Conservation (phyloP, 2,888 invertebrate genomes). For the Nebria salina region DNA sequence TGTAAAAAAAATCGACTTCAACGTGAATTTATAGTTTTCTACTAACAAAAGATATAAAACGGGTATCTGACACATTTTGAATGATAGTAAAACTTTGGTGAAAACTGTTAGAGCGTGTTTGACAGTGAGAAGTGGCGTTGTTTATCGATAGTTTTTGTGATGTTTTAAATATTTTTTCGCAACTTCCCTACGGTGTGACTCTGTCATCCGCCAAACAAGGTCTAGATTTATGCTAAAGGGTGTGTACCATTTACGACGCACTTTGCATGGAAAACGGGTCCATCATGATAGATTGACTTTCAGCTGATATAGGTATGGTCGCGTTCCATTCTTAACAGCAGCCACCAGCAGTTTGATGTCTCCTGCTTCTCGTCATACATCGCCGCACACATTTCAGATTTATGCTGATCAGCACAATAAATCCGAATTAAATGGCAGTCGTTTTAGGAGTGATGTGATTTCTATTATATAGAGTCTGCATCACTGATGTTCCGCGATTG, state of each 20-base stretch:
- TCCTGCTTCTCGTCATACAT: neutral
- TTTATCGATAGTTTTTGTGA: constrained; percentile 1
- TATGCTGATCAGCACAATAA: constrained; percentile 24
- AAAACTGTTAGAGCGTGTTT: neutral
- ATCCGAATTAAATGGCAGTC: constrained; percentile 11
- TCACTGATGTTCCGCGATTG: neutral
- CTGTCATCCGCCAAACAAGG: neutral
- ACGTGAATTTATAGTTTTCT: neutral
- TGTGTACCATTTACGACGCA: constrained; percentile 4
- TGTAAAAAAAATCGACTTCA: too few relatives aligned
- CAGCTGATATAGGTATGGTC: neutral
- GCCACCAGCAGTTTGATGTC: neutral
- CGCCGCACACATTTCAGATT: constrained; percentile 3
- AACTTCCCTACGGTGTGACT: neutral
- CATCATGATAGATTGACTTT: constrained; percentile 26
- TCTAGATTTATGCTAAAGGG: neutral
- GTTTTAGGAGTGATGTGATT: neutral
- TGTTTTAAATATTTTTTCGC: neutral
- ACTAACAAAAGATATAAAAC: neutral
- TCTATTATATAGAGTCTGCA: neutral
- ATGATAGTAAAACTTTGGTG: neutral
- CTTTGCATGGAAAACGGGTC: constrained; percentile 16
- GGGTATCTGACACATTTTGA: neutral
- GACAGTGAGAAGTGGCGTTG: neutral
- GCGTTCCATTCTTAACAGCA: constrained; percentile 1